phyloP scores from a whole-genome alignment of 2,113 vertebrate species.

The Prolemur simus region DNA sequence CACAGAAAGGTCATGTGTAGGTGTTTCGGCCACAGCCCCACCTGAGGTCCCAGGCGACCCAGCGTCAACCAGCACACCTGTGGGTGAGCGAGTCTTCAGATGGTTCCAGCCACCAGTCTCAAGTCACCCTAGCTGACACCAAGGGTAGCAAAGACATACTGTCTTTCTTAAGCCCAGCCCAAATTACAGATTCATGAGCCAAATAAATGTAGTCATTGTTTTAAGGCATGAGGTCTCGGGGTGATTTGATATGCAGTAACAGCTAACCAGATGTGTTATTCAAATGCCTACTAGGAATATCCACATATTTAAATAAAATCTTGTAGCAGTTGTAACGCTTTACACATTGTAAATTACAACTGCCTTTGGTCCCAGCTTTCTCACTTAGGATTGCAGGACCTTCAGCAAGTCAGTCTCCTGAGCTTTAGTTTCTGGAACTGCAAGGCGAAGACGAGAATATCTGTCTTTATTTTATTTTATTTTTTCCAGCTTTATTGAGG shows the following conservation, averaged over 20 bases:
- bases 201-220: not conserved
- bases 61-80: not conserved
- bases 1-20: not conserved
- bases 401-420: not conserved
- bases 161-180: not conserved
- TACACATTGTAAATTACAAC: not conserved
- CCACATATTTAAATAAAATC: not conserved
- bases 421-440: not conserved
- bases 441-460: not conserved
- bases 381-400: not conserved
- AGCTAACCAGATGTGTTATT: not conserved
- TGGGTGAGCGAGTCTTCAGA: not conserved
- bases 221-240: not conserved
- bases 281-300: not conserved
- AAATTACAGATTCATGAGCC: not conserved
- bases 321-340: not conserved
- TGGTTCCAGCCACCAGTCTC: not conserved
- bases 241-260: not conserved
- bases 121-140: not conserved
- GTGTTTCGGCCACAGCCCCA: not conserved
- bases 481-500: not conserved
- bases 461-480: not conserved
- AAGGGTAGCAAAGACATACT: not conserved
- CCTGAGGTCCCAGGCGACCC: not conserved
- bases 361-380: not conserved